Percentiles rank a stretch among this genome's conserved stretches.
Evolutionary conservation across 2,888 invertebrate species (phyloP).

Genomic region (Eupeodes latifasciatus): DNA sequence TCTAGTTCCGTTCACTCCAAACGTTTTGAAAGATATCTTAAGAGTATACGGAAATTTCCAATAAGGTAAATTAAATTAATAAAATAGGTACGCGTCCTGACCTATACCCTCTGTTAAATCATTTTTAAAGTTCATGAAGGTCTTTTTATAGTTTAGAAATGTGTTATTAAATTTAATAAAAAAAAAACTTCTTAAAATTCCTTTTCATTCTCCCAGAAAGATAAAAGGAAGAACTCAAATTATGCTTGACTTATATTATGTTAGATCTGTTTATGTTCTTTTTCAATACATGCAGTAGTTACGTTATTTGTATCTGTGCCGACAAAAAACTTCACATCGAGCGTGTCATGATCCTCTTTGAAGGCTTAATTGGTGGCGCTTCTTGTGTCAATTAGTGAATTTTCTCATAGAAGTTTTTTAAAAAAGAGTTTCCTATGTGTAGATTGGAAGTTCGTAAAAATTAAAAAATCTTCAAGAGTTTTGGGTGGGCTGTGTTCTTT

Average conservation of each 20-base stretch:
- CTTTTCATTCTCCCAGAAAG: not conserved
- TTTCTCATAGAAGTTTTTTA: not conserved
- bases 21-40: too few relatives aligned
- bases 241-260: not conserved
- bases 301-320: not conserved
- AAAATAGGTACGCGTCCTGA: too few relatives aligned
- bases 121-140: too few relatives aligned
- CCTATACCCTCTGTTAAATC: too few relatives aligned
- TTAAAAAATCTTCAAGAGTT: conserved; percentile 48
- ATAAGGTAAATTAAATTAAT: too few relatives aligned
- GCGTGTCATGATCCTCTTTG: conserved; percentile 42
- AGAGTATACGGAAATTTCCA: too few relatives aligned
- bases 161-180: too few relatives aligned
- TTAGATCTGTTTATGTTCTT: not conserved
- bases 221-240: conserved; percentile 12
- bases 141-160: too few relatives aligned
- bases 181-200: too few relatives aligned
- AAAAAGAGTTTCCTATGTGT: not conserved
- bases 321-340: conserved; percentile 37
- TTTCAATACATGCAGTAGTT: not conserved
- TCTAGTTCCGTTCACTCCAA: too few relatives aligned
- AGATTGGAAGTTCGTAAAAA: not conserved
- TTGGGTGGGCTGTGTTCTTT: conserved; percentile 52
- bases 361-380: conserved; percentile 70
- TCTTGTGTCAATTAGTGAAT: conserved; percentile 33